Base-by-base conservation (phyloP, 2,888 invertebrate genomes). In the Aplocera efformata region DNA sequence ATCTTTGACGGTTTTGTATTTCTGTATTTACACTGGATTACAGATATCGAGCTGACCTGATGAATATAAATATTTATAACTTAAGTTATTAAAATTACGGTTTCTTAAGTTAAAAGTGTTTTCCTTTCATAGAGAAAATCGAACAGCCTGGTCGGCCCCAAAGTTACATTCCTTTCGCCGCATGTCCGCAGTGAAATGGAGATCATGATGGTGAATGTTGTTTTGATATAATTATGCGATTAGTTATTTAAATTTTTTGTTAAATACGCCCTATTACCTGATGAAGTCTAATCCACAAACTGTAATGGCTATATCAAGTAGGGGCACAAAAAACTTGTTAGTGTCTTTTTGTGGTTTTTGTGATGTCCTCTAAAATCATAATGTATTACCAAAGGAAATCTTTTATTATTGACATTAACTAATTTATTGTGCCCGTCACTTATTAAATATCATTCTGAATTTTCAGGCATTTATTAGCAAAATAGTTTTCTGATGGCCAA, bases 31-130 rank as follows among this genome's bases (percentile, higher is more conserved):
- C 88, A 88, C 88, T 88, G 88, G 88, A 88, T 88, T 88, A 85
- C 88, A 86, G 88, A 89, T 88, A 86, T 85, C 86, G 88, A 89
- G 89, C 89, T 89, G 89, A 89, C 89, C 89, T 88, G 89, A 89
- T 89, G 88, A 88, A 89, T 89, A 89, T 89, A 89, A 89, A 89
- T 89, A 89, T 89, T 89, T 89, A 89, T 89, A 88, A 89, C 88
- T 89, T 89, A 89, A 89, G 89, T 89, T 89, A 89, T 89, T 89
- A 89, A 89, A 89, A 89, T 88, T 89, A 89, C 86, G 88, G 88
- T 86, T 88, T 89, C 88, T 88, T 88, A 88, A 88, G 88, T 89
- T 88, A 88, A 85, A 86, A 82, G 88, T 88, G 88, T 88, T 88
- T 88, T 88, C 88, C 88, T 88, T 88, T 86, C 76, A 72, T 72